Percentiles rank a stretch among this genome's conserved stretches.
These are phyloP conservation scores for Phalacrocorax pelagicus DNA, from an alignment of 2,113 vertebrate species.

Conservation along the genomic window DNA sequence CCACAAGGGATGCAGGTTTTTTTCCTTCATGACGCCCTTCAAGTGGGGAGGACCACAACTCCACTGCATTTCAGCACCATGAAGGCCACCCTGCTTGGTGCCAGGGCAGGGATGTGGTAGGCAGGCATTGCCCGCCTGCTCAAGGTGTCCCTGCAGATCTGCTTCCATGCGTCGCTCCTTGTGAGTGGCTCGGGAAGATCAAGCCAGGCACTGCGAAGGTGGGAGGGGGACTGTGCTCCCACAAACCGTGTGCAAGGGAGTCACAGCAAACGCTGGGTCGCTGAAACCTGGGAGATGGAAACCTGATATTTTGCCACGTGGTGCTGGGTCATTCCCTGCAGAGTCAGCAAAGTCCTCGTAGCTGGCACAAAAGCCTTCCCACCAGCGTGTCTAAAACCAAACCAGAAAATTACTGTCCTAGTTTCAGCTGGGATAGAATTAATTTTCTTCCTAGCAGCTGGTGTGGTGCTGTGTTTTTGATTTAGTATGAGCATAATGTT, in stretches of 20 bases:
- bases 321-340: neutral
- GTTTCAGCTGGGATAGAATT: no score
- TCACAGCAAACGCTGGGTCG: neutral
- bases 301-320: neutral
- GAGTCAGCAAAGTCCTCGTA: neutral
- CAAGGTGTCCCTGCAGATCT: neutral
- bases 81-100: neutral
- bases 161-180: neutral
- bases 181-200: neutral
- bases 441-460: no score
- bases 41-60: accelerated
- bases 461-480: no score
- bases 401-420: neutral
- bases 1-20: accelerated
- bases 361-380: neutral
- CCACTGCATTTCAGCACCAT: accelerated
- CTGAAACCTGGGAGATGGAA: neutral
- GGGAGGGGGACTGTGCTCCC: neutral
- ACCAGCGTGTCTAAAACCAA: neutral
- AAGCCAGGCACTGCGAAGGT: neutral
- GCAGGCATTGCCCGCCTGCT: neutral
- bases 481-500: no score
- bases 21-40: neutral
- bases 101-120: neutral
- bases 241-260: neutral